A percentile compares a stretch with the other conserved stretches of the same genome.
Evolutionary conservation across 2,888 invertebrate species (phyloP).

Genomic region (Monochamus alternatus): DNA sequence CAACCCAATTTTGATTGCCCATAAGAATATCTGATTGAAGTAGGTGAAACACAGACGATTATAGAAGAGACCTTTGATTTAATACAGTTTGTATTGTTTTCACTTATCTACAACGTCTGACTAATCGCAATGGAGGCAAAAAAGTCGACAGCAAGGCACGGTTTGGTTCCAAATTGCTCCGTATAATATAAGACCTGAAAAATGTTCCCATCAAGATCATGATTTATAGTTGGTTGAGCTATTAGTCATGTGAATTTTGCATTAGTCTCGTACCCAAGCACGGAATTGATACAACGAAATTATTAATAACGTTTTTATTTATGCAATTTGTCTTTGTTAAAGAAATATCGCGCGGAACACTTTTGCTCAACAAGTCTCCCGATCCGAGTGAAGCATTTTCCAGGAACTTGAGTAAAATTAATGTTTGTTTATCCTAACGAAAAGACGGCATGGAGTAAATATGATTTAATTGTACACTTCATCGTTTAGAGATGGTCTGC

Average conservation of each 20-base stretch:
- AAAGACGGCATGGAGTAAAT: background rate
- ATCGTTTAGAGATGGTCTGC: too few species aligned
- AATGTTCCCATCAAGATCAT: conserved; percentile 25
- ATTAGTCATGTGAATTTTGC: conserved; percentile 30
- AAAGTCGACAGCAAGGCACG: background rate
- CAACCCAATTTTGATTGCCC: too few species aligned
- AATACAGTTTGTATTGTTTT: too few species aligned
- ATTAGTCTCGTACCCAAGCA: conserved; percentile 23
- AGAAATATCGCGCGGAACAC: conserved; percentile 9
- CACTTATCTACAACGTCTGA: background rate
- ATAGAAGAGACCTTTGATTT: too few species aligned
- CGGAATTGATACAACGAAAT: conserved; percentile 22
- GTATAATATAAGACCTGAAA: conserved; percentile 29
- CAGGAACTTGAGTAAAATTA: conserved; percentile 19
- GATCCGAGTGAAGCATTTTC: conserved; percentile 5
- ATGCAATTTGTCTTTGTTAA: conserved; percentile 29
- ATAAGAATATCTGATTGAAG: too few species aligned
- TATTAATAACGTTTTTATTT: conserved; percentile 38
- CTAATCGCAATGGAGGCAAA: background rate
- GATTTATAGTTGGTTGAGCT: conserved; percentile 28
- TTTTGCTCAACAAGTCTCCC: conserved; percentile 7
- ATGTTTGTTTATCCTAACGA: conserved; percentile 16
- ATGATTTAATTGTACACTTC: too few species aligned
- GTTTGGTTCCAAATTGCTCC: background rate
- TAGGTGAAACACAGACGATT: too few species aligned